phyloP scores from a whole-genome alignment of 2,113 vertebrate genomes.

The Anolis carolinensis region DNA sequence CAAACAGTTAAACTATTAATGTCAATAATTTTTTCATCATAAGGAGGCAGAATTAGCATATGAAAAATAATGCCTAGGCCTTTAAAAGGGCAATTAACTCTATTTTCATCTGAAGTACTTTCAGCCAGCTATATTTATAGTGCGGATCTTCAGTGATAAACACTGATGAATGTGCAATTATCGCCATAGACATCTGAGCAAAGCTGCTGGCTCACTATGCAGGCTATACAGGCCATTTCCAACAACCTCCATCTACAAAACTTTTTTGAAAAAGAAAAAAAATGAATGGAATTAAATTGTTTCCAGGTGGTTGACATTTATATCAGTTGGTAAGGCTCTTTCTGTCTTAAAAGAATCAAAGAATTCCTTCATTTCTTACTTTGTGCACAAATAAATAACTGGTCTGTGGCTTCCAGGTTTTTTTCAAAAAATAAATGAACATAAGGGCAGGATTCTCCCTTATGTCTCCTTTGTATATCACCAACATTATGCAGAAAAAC shows the following conservation, averaged over 20 bases:
- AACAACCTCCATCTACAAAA: background rate
- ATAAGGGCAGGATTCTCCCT: background rate
- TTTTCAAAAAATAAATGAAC: background rate
- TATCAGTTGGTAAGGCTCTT: background rate
- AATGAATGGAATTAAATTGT: slow-evolving; percentile 1
- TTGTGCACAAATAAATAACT: background rate
- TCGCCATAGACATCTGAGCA: background rate
- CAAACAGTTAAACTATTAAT: slow-evolving; percentile 16
- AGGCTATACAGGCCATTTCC: background rate
- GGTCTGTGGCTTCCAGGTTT: background rate
- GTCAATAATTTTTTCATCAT: slow-evolving; percentile 9
- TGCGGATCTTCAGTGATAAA: background rate
- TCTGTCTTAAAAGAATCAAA: background rate
- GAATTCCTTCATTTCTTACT: background rate
- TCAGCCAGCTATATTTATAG: slow-evolving; percentile 23
- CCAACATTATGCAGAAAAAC: background rate
- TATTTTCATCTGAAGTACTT: background rate
- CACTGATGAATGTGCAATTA: background rate
- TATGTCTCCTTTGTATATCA: background rate
- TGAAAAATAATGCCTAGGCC: slow-evolving; percentile 14
- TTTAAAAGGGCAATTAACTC: background rate
- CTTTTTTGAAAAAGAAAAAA: background rate
- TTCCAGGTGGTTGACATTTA: background rate
- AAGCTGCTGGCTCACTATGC: slow-evolving; percentile 8
- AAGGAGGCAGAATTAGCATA: slow-evolving; percentile 14